These are phyloP conservation scores for Andricus grossulariae DNA, from an alignment of 1,140 invertebrate species.

Conservation along the genomic window DNA sequence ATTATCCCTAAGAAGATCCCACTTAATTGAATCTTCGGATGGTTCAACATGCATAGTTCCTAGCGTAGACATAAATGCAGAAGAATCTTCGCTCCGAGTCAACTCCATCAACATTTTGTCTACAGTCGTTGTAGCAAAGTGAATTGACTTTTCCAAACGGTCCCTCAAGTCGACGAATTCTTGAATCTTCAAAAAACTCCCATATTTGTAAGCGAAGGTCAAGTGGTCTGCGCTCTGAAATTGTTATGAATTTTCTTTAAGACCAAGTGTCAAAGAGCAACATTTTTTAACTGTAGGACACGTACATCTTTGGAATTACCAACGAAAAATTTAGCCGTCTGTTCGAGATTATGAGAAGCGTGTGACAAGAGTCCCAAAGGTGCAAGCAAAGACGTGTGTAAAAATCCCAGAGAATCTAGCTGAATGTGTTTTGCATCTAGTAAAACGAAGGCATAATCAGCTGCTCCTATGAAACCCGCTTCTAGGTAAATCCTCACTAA, in stretches of 20 bases:
- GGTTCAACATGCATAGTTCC: constrained; percentile 78
- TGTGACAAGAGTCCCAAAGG: constrained; percentile 82
- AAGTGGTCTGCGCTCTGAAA: constrained; percentile 92
- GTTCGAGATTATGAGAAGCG: constrained; percentile 80
- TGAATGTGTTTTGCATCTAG: constrained; percentile 97
- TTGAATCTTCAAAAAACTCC: constrained; percentile 93
- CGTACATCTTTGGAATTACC: constrained; percentile 91
- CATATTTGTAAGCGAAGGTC: constrained; percentile 94
- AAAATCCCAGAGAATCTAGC: constrained; percentile 92
- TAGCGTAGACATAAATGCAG: constrained; percentile 61
- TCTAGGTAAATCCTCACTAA: constrained; percentile 79
- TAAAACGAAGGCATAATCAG: constrained; percentile 66
- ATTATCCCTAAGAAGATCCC: constrained; percentile 78
- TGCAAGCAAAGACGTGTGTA: constrained; percentile 85
- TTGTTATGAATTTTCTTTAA: too few species aligned
- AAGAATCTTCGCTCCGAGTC: constrained; percentile 74
- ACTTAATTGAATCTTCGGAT: constrained; percentile 76
- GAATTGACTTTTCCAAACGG: constrained; percentile 88
- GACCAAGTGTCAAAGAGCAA: too few species aligned
- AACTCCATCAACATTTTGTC: constrained; percentile 89
- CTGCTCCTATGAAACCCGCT: constrained; percentile 70
- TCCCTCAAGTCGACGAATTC: constrained; percentile 92
- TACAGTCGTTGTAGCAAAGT: constrained; percentile 84
- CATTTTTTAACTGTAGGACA: constrained; percentile 38
- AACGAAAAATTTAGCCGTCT: constrained; percentile 90